These are phyloP conservation scores for Nerophis ophidion DNA, from an alignment of 2,113 vertebrate genomes.

Conservation along the genomic window DNA sequence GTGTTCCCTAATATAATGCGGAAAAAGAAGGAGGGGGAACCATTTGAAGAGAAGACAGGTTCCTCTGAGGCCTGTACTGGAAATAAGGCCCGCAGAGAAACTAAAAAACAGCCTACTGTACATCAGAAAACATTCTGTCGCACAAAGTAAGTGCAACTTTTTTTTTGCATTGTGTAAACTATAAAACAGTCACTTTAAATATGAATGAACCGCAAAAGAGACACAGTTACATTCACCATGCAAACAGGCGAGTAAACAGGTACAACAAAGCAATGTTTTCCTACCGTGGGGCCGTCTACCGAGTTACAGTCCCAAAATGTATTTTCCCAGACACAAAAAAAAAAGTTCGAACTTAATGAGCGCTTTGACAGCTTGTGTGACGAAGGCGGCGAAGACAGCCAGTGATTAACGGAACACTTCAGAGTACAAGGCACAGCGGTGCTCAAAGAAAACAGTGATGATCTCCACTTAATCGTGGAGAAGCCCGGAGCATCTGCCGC, in stretches of 20 bases:
- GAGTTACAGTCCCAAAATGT: constrained; percentile 84
- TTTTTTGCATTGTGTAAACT: constrained; percentile 18
- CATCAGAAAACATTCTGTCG: constrained; percentile 20
- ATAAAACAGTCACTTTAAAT: constrained; percentile 2
- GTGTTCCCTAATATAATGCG: constrained; percentile 60
- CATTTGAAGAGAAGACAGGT: constrained; percentile 35
- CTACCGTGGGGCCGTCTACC: constrained; percentile 65
- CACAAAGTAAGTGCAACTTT: constrained; percentile 19
- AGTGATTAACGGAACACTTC: constrained; percentile 99
- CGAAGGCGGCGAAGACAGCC: constrained; percentile 84
- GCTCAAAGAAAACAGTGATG: constrained; percentile 99
- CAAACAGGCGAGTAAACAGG: constrained; percentile 65
- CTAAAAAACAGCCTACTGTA: constrained; percentile 39
- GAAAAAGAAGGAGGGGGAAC: constrained; percentile 23
- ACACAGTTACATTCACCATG: constrained; percentile 10
- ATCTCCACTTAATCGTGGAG: constrained; percentile 99
- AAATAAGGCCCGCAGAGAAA: constrained; percentile 42
- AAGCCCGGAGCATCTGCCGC: constrained; percentile 99
- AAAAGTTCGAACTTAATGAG: constrained; percentile 97
- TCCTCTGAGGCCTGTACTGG: constrained; percentile 22
- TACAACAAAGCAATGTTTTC: constrained; percentile 55
- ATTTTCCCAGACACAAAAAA: constrained; percentile 72
- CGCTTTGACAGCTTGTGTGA: constrained; percentile 97
- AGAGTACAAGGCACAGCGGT: constrained; percentile 99
- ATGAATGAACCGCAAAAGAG: constrained; percentile 16